Base-by-base conservation (phyloP, 2,888 invertebrate genomes). In the Calameuta filiformis region DNA sequence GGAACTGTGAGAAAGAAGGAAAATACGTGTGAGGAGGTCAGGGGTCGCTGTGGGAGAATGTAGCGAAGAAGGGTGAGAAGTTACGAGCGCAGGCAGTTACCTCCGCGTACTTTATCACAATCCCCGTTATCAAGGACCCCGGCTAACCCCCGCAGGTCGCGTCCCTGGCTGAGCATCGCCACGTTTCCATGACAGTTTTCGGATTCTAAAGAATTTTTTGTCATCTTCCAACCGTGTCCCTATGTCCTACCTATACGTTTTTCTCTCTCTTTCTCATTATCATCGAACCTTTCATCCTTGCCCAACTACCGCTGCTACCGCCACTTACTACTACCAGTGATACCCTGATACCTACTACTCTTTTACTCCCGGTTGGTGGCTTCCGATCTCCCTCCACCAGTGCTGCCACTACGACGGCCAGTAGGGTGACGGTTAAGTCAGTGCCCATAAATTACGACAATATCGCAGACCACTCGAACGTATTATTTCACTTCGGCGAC, bases 401-500 rank as follows among this genome's bases (percentile, higher is more conserved):
- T 9, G 23, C 56, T 23, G 23, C 56, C 23, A 2, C 56, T 9
- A 56, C 56, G 15, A 2, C 23, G 15, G 23, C 56, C 56, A 23
- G 23, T 9, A 2, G 56, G 56, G 9, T 56, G 56, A 56, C 56
- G 56, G 56, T 56, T 56, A 56, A 56, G 56, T 23, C 56, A 2
- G 31, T 15, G 33, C 76, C 75, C 82, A 75, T 84, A 81, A 87
- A 83, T 85, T 84, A 85, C 81, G 81, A 79, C 77, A 79, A 82
- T 81, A 80, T 79, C 81, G 80, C 56, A 56, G 56, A 56, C 56
- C 23, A 56, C 77, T 69, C 76, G 81, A 81, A 79, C 83, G 81
- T 84, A 85, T 88, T 87, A 87, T 87, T 86, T 85, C 84, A 84
- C 84, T 84, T 85, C 81, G 84, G 83, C 82, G 86, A 86, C 87